Percentiles rank a stretch among this genome's conserved stretches.
phyloP scores from a whole-genome alignment of 2,888 invertebrate genomes.

The Lucinisca nassula region DNA sequence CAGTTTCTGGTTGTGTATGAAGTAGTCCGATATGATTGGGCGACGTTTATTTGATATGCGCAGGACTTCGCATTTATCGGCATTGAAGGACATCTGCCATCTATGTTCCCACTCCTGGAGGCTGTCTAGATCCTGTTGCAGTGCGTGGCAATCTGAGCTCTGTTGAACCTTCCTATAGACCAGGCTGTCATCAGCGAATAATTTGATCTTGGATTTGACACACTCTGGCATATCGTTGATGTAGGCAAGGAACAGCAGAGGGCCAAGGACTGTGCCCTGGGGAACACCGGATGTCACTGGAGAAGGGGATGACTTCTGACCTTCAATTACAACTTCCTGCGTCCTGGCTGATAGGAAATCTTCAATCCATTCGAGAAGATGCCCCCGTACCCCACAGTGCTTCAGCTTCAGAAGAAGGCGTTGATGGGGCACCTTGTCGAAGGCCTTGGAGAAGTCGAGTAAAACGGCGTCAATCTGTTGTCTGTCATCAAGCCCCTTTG shows the following conservation, averaged over 20 bases:
- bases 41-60: not conserved
- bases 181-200: too few relatives aligned
- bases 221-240: too few relatives aligned
- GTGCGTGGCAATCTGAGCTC: too few relatives aligned
- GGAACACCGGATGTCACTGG: too few relatives aligned
- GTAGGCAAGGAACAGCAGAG: too few relatives aligned
- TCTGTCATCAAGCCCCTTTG: slow-evolving; percentile 2
- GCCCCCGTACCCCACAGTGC: not conserved
- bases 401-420: not conserved
- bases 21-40: not conserved
- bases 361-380: not conserved
- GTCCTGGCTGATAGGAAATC: not conserved
- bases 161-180: too few relatives aligned
- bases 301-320: not conserved
- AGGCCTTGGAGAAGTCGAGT: slow-evolving; percentile 1
- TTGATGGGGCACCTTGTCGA: not conserved
- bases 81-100: not conserved
- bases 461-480: slow-evolving; percentile 27
- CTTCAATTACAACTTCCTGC: not conserved
- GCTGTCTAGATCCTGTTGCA: not conserved
- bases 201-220: too few relatives aligned
- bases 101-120: slow-evolving; percentile 3
- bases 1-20: slow-evolving; percentile 1
- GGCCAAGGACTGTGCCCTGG: too few relatives aligned
- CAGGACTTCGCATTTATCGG: not conserved